Evolutionary conservation across 2,888 invertebrate genomes (phyloP).

Genomic region (Phortica okadai): DNA sequence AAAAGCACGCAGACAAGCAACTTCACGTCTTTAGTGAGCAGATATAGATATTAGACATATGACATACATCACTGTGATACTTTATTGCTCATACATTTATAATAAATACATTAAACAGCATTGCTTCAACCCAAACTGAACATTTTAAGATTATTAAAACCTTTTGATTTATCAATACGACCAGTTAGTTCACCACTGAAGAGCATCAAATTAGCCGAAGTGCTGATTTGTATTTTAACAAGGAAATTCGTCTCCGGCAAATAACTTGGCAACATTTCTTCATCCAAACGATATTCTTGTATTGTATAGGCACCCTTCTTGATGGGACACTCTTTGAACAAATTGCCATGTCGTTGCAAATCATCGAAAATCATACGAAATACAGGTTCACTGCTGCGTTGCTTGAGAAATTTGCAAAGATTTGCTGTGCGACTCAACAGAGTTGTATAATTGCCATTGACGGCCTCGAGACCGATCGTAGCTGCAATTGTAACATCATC

Average conservation of each 20-base stretch:
- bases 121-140: slow-evolving; percentile 68
- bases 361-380: slow-evolving; percentile 64
- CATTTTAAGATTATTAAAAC: slow-evolving; percentile 72
- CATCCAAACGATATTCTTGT: slow-evolving; percentile 65
- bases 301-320: slow-evolving; percentile 62
- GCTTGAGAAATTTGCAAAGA: slow-evolving; percentile 68
- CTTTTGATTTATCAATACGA: slow-evolving; percentile 72
- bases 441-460: slow-evolving; percentile 59
- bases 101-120: neutral
- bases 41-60: neutral
- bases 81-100: neutral
- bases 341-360: slow-evolving; percentile 60
- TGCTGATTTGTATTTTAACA: slow-evolving; percentile 46
- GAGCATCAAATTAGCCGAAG: slow-evolving; percentile 48
- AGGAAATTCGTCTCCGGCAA: slow-evolving; percentile 68
- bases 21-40: slow-evolving; percentile 11
- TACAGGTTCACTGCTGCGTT: slow-evolving; percentile 60
- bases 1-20: slow-evolving; percentile 46
- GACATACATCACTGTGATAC: neutral
- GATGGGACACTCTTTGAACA: slow-evolving; percentile 68
- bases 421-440: slow-evolving; percentile 57
- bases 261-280: slow-evolving; percentile 71
- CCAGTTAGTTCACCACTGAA: slow-evolving; percentile 61
- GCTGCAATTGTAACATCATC: slow-evolving; percentile 59
- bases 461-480: slow-evolving; percentile 57